Conservation (phyloP, 2,888 invertebrate genomes). For the Clanis bilineata region DNA sequence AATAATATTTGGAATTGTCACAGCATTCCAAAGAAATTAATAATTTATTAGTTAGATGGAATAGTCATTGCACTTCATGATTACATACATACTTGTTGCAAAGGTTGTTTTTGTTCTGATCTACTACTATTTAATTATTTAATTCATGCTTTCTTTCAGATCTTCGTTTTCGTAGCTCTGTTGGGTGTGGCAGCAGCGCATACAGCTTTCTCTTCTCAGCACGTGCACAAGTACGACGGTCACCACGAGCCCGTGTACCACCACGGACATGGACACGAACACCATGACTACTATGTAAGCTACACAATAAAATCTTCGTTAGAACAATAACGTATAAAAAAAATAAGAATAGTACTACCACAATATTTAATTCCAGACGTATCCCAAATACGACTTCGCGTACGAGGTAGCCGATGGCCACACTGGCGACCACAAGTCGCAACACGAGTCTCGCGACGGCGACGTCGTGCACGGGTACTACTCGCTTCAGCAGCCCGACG, state of each 20-base stretch:
- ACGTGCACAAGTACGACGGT: conserved; percentile 39
- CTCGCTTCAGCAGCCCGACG: conserved; percentile 71
- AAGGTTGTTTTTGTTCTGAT: too few relatives aligned
- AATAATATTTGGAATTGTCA: not conserved
- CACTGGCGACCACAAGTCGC: conserved; percentile 53
- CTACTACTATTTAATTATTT: too few relatives aligned
- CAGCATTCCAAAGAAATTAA: not conserved
- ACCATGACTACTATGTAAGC: conserved; percentile 37
- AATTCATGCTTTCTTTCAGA: conserved; percentile 19
- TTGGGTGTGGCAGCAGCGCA: conserved; percentile 25
- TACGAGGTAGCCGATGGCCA: conserved; percentile 34
- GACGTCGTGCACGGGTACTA: conserved; percentile 61
- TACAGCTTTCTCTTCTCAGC: conserved; percentile 39
- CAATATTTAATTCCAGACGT: conserved; percentile 41
- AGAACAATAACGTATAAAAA: too few relatives aligned
- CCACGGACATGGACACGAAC: conserved; percentile 36
- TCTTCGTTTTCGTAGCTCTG: conserved; percentile 22
- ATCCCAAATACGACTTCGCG: conserved; percentile 45
- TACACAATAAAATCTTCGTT: too few relatives aligned
- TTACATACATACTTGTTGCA: too few relatives aligned
- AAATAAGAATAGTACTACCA: too few relatives aligned
- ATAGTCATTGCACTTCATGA: too few relatives aligned
- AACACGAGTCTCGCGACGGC: conserved; percentile 71
- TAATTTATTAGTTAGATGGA: not conserved
- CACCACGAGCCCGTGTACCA: conserved; percentile 31